Evolutionary conservation across 2,113 vertebrate genomes (phyloP).

Genomic region (western clawed frog (Xenopus tropicalis)): DNA sequence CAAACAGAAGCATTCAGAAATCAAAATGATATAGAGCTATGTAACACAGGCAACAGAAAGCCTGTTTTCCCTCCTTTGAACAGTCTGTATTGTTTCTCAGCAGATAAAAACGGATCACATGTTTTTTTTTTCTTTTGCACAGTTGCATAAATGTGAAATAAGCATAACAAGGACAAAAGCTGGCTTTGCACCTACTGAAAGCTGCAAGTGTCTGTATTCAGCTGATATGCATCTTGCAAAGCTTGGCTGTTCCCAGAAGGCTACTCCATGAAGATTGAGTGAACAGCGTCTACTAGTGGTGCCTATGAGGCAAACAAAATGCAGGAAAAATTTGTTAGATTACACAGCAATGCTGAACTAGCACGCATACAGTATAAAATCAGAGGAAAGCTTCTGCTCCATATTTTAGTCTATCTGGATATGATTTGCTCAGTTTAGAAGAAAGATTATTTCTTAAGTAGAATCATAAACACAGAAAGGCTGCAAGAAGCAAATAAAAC

Average conservation of each 20-base stretch:
- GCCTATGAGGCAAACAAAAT: conserved; percentile 76
- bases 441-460: background rate
- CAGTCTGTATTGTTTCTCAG: conserved; percentile 26
- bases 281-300: conserved; percentile 99
- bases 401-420: background rate
- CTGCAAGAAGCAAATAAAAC: background rate
- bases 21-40: too few species aligned
- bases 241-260: conserved; percentile 98
- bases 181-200: conserved; percentile 99
- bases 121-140: conserved; percentile 45
- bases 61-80: background rate
- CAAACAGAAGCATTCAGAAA: too few species aligned
- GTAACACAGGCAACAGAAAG: too few species aligned
- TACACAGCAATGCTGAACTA: conserved; percentile 13
- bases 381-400: background rate
- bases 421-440: conserved; percentile 22
- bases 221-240: conserved; percentile 99
- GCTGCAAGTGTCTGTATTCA: conserved; percentile 99
- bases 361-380: background rate
- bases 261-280: conserved; percentile 93
- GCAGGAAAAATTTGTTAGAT: conserved; percentile 56
- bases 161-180: conserved; percentile 84
- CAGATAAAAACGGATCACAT: conserved; percentile 15
- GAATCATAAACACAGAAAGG: background rate
- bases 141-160: conserved; percentile 68